These are phyloP conservation scores for Coelopa frigida DNA, from an alignment of 1,140 invertebrate species.

Conservation along the genomic window DNA sequence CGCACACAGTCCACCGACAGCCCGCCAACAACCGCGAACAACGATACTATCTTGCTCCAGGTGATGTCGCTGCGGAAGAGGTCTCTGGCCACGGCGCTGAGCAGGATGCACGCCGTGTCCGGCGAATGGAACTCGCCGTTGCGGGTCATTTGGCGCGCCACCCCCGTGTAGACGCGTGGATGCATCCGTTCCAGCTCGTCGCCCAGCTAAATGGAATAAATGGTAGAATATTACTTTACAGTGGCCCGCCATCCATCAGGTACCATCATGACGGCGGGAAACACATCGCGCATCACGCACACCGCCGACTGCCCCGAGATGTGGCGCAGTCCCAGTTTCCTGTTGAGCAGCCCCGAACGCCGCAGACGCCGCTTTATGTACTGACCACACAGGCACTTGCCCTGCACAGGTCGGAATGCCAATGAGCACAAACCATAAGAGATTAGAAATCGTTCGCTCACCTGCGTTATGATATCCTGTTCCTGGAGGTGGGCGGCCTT, in stretches of 20 bases:
- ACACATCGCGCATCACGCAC: constrained; percentile 52
- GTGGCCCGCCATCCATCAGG: constrained; percentile 9
- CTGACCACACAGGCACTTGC: constrained; percentile 56
- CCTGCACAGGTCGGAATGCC: constrained; percentile 18
- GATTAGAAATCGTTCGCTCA: constrained; percentile 2
- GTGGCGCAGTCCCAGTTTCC: constrained; percentile 60
- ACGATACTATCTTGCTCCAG: constrained; percentile 60
- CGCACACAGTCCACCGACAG: constrained; percentile 63
- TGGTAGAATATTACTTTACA: background rate
- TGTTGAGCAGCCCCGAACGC: constrained; percentile 57
- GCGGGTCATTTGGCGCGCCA: constrained; percentile 51
- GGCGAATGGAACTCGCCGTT: constrained; percentile 46
- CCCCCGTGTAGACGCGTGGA: constrained; percentile 54
- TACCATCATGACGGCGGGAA: constrained; percentile 48
- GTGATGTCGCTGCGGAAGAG: constrained; percentile 54
- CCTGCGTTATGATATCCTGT: constrained; percentile 52
- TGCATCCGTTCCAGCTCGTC: constrained; percentile 60
- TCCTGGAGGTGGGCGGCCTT: constrained; percentile 49
- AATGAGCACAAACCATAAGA: background rate
- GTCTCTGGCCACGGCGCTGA: constrained; percentile 54
- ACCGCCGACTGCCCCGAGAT: constrained; percentile 49
- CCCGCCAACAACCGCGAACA: constrained; percentile 61
- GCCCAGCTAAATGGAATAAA: constrained; percentile 44
- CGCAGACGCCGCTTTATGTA: constrained; percentile 60
- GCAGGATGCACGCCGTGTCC: constrained; percentile 48